Base-by-base conservation (phyloP, 2,113 vertebrate species). In the Collichthys lucidus region DNA sequence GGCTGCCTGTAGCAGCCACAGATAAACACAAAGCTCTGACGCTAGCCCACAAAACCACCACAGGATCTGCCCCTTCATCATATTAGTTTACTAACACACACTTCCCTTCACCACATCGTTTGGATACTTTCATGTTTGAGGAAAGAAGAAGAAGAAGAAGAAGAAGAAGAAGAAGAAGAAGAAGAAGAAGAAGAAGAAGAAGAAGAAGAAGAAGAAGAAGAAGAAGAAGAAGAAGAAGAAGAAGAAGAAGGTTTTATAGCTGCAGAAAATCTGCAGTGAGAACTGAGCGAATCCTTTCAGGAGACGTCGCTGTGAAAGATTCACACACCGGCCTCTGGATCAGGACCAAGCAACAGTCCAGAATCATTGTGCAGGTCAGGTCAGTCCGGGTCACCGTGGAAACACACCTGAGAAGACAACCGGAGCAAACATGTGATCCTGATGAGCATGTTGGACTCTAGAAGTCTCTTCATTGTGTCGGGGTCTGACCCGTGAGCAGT, bases 351-450 rank as follows among this genome's bases (percentile, higher is more conserved):
- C 24, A 8, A 19, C 5, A 15, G 61, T 52, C 78, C 26, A 35
- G 47, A 19, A 56, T 76, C 26, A 42, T 16, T 19, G 3, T 56
- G 56, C 46, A 68, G 35, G 47, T 65, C 31, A 11, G 53, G 53
- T 52, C 35, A 2, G 40, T 75, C 26, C 44, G 12, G 9, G 44
- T 50, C 29, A 17, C n/a, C 29, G 9, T 75, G 71, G 56, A 64
- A 74, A 74, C 63, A 19, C 63, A n/a, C 69, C 74, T 26, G 47
- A 11, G 29, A 44, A 60, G 52, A n/a, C n/a, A 74, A 68, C 2
- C 26, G 57, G n/a, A 63, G 7, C 6, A 24, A 40, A 35, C 3
- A 26, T 26, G 20, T 53, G 53, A 24, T 22, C 11, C n/a, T 22
- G 20, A 31, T 31, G 29, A 31, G 29, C 4, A 31, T n/a, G 29